Base-by-base conservation (phyloP, 1,140 invertebrate species). In the Ladona fulva region DNA sequence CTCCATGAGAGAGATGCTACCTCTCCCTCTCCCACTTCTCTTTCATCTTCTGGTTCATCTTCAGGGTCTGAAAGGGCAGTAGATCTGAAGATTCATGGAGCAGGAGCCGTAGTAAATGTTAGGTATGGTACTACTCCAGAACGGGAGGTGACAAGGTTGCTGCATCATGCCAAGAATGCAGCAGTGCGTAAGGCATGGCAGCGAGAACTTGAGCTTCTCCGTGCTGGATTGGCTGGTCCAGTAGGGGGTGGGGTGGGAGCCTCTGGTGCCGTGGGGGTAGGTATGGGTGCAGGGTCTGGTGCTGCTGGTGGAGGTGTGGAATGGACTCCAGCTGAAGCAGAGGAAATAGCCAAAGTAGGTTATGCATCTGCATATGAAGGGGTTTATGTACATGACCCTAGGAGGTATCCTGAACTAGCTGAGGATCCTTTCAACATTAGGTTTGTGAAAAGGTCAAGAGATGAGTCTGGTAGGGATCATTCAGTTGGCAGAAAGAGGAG, bases 351-450 rank as follows among this genome's bases (percentile, higher is more conserved):
- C 78, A 95, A 97, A 81, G 86, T 89, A 76, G 95, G 95, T 16
- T 91, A 91, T 81, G 92, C 93, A 16, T 88, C 90, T 6, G 93
- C 91, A 80, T 97, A 96, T 85, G 93, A 96, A 82, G 94, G 93
- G 75, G 92, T 96, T 82, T 97, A 97, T 86, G 92, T 95, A 78
- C 94, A 97, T 84, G 94, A 96, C 82, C 92, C 96, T 22, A 90
- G 92, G 80, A 86, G 91, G 22, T 97, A 95, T 87, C 95, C 96
- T 0, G 94, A 97, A 83, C 87, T 98, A 16, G 94, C 95, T 16
- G 96, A 98, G 86, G 97, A 98, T 87, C 95, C 96, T 1, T 97
- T 94, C 85, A 98, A 97, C 86, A 91, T 99, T 77, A 90, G 92
- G 80, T 96, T 97, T 83, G 89, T 93, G 14, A 95, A 95, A 85